A percentile compares a stretch with the other conserved stretches of the same genome.
These are phyloP conservation scores for Hoplias malabaricus DNA, from an alignment of 2,113 vertebrate genomes.

Conservation along the genomic window DNA sequence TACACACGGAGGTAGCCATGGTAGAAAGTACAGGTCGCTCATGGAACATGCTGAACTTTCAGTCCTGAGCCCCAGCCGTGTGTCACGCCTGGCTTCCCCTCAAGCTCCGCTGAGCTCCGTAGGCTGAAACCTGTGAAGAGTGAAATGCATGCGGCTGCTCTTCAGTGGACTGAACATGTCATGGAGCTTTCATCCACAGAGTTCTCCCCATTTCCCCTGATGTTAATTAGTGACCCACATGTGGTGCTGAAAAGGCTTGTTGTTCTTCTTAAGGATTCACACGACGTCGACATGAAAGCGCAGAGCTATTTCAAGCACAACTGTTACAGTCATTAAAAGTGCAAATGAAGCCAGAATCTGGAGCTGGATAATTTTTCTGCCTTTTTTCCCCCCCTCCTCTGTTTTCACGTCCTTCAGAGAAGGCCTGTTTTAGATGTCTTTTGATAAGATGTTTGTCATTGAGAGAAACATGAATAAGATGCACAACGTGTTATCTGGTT, in stretches of 20 bases:
- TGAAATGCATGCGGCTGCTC: not conserved
- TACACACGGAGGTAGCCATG: not conserved
- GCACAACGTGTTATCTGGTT: not conserved
- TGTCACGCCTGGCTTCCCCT: not conserved
- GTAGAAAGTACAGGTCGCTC: not conserved
- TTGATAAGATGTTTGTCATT: conserved; percentile 28
- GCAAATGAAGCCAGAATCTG: conserved; percentile 36
- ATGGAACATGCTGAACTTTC: not conserved
- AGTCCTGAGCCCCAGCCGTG: not conserved
- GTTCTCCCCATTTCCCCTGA: conserved; percentile 10
- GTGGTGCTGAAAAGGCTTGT: conserved; percentile 22
- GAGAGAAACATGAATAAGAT: conserved; percentile 8
- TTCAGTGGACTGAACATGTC: conserved; percentile 7
- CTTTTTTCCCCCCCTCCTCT: not conserved
- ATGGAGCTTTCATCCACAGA: conserved; percentile 16
- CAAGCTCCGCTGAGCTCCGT: conserved; percentile 1
- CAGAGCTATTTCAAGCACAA: conserved; percentile 22
- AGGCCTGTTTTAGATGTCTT: not conserved
- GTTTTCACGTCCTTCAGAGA: not conserved
- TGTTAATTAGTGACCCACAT: conserved; percentile 49
- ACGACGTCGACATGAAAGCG: conserved; percentile 37
- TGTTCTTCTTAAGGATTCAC: conserved; percentile 36
- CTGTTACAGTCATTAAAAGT: conserved; percentile 37
- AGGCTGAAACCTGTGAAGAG: not conserved
- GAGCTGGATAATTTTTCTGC: conserved; percentile 3